Percentiles rank a stretch among this genome's conserved stretches.
phyloP scores from a whole-genome alignment of 2,113 vertebrate genomes.

The Rafetus swinhoei region DNA sequence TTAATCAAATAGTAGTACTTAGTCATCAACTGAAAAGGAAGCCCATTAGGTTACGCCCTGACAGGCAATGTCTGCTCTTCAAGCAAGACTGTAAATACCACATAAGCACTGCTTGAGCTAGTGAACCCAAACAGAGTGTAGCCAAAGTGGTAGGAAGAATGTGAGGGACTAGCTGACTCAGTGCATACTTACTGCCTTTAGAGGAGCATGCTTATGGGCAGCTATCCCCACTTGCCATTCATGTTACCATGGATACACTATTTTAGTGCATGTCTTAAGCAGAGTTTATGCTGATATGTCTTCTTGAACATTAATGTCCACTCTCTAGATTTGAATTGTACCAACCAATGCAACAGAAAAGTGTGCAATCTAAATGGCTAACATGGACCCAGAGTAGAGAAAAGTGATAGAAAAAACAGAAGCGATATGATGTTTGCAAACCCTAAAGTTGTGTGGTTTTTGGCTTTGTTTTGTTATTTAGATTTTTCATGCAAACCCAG shows the following conservation, averaged over 20 bases:
- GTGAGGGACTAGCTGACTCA: neutral
- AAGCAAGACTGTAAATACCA: neutral
- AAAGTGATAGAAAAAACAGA: neutral
- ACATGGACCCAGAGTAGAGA: slow-evolving; percentile 6
- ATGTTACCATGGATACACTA: neutral
- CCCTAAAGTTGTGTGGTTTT: neutral
- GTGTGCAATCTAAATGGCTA: slow-evolving; percentile 18
- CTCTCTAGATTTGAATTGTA: neutral
- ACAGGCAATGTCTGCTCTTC: neutral
- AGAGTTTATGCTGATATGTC: too few species aligned
- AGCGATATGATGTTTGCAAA: slow-evolving; percentile 2
- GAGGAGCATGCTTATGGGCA: neutral
- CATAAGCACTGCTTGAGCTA: neutral
- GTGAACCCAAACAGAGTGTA: neutral
- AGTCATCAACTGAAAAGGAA: neutral
- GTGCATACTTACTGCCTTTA: neutral
- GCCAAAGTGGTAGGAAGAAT: neutral
- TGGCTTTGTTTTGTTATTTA: neutral
- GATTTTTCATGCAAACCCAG: neutral
- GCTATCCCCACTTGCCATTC: neutral
- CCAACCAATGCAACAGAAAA: neutral
- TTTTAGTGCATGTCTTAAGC: too few species aligned
- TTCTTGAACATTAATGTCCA: neutral
- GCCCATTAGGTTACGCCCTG: neutral
- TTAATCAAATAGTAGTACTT: neutral